Evolutionary conservation across 2,113 vertebrate species (phyloP).

Genomic region (Dermatemys mawii): DNA sequence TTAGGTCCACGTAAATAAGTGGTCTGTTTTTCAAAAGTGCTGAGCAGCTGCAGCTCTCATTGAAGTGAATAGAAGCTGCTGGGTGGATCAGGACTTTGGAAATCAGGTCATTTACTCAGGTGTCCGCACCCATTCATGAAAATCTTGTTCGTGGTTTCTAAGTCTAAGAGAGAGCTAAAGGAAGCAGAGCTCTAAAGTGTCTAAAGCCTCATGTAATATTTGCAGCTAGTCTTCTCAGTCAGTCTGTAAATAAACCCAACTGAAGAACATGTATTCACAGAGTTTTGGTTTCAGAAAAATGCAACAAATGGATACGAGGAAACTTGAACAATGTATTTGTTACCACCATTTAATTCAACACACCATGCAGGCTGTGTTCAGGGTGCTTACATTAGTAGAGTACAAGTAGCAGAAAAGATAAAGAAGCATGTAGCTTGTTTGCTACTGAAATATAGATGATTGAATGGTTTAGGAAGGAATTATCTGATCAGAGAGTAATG

Average conservation of each 20-base stretch:
- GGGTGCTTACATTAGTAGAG: neutral
- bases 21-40: neutral
- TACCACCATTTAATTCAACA: neutral
- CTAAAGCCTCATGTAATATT: neutral
- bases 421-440: neutral
- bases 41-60: neutral
- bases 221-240: neutral
- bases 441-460: neutral
- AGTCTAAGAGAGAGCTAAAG: neutral
- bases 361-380: neutral
- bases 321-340: neutral
- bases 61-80: neutral
- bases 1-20: neutral
- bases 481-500: neutral
- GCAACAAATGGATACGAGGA: neutral
- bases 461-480: neutral
- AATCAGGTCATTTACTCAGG: neutral
- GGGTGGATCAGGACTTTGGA: neutral
- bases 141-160: neutral
- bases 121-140: neutral
- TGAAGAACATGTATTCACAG: neutral
- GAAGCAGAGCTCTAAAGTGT: neutral
- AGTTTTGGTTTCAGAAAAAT: neutral
- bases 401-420: neutral
- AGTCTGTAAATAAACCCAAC: neutral